phyloP scores from a whole-genome alignment of 2,888 invertebrate genomes.

The Aphidoletes aphidimyza region DNA sequence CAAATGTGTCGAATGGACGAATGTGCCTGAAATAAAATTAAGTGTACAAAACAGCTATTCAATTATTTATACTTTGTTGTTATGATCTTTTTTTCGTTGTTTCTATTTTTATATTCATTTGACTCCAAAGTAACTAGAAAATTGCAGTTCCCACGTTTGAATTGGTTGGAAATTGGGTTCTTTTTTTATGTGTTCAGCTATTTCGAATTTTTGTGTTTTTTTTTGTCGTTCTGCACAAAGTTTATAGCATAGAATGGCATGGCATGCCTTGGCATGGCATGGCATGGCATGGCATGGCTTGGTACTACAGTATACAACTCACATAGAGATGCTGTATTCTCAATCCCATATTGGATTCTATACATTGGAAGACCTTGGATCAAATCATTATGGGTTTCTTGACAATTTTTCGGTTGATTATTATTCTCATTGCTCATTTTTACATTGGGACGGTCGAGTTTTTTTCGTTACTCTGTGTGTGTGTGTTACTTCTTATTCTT shows the following conservation, averaged over 20 bases:
- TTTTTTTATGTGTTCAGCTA: neutral
- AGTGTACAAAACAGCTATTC: slow-evolving; percentile 6
- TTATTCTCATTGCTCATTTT: neutral
- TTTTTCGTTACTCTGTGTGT: no score
- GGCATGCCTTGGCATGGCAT: no score
- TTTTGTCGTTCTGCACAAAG: neutral
- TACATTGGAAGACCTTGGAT: slow-evolving; percentile 30
- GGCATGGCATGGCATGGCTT: no score
- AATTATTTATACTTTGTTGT: neutral
- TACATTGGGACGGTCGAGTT: no score
- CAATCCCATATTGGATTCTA: neutral
- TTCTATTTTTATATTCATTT: neutral
- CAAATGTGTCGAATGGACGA: no score
- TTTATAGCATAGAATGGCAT: no score
- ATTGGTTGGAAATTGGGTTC: neutral
- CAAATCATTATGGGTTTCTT: slow-evolving; percentile 51
- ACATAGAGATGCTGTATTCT: no score
- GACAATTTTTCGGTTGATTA: slow-evolving; percentile 17
- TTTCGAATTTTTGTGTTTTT: neutral
- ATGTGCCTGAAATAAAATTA: neutral
- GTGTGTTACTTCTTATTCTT: neutral
- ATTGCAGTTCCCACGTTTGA: slow-evolving; percentile 32
- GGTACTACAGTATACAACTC: no score
- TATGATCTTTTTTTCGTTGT: neutral
- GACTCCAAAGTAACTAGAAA: neutral